Conservation (phyloP, 2,888 invertebrate genomes). For the Stenurella melanura region DNA sequence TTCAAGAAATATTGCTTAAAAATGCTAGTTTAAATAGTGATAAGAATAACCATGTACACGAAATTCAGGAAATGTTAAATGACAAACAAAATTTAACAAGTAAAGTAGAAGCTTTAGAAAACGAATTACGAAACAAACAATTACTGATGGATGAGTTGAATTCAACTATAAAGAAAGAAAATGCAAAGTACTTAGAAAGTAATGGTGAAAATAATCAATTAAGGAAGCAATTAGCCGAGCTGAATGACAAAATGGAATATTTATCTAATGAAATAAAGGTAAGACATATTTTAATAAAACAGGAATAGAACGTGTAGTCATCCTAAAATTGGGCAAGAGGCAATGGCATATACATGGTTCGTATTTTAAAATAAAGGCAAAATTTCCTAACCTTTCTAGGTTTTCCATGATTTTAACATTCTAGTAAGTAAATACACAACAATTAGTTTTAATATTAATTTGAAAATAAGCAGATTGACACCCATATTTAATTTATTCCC, state of each 20-base stretch:
- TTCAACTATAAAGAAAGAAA: not conserved
- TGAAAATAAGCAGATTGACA: no score
- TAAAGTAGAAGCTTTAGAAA: conserved; percentile 1
- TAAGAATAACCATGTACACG: conserved; percentile 17
- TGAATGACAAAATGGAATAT: conserved; percentile 34
- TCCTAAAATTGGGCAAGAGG: no score
- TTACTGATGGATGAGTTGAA: conserved; percentile 14
- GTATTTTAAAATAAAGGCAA: no score
- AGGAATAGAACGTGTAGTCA: no score
- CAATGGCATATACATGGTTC: no score
- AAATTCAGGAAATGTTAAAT: conserved; percentile 2
- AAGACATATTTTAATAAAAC: not conserved
- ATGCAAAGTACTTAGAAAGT: conserved; percentile 9
- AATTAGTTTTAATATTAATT: no score
- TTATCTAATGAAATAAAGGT: conserved; percentile 45
- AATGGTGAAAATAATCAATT: conserved; percentile 22
- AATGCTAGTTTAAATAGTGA: conserved; percentile 13
- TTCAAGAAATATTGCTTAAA: conserved; percentile 27
- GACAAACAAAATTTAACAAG: conserved; percentile 16
- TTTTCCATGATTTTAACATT: no score
- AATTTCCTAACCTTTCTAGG: no score
- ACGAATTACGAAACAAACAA: not conserved
- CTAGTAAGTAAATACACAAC: no score
- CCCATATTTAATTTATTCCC: no score
- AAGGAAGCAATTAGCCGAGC: conserved; percentile 28